Conservation (phyloP, 2,797 vertebrate genomes). For the Schizothorax lantsangensis region DNA sequence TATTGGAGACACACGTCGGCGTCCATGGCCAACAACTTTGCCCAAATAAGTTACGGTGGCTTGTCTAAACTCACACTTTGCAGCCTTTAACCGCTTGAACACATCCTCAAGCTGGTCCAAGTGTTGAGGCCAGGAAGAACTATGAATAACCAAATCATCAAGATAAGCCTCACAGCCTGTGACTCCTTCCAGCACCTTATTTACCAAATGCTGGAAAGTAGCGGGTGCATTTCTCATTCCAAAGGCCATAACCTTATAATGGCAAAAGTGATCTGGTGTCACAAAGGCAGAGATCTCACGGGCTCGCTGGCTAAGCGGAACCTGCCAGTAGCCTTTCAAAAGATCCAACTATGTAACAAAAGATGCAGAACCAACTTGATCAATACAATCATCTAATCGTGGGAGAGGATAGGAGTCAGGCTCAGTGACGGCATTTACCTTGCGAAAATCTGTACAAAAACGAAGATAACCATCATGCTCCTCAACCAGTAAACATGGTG, state of each 20-base stretch:
- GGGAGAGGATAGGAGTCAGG: neutral
- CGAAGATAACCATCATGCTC: neutral
- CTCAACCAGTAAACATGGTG: neutral
- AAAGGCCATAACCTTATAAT: too few relatives aligned
- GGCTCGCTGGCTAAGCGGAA: neutral
- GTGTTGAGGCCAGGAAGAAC: neutral
- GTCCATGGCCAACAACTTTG: neutral
- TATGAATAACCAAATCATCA: neutral
- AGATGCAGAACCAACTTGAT: too few relatives aligned
- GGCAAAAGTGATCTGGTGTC: neutral
- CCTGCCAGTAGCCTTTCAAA: neutral
- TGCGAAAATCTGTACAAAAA: neutral
- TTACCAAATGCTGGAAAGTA: neutral
- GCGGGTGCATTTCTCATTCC: too few relatives aligned
- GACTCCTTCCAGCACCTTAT: neutral
- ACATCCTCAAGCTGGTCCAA: neutral
- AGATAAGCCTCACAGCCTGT: neutral
- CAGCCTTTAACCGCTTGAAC: neutral
- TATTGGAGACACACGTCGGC: neutral
- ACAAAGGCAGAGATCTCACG: neutral
- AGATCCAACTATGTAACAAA: neutral
- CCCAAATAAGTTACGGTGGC: neutral
- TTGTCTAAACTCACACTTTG: slow-evolving; percentile 1
- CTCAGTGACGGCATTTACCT: neutral
- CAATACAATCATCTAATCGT: neutral